Conservation (phyloP, 2,113 vertebrate genomes). For the rabbit (Oryctolagus cuniculus) region DNA sequence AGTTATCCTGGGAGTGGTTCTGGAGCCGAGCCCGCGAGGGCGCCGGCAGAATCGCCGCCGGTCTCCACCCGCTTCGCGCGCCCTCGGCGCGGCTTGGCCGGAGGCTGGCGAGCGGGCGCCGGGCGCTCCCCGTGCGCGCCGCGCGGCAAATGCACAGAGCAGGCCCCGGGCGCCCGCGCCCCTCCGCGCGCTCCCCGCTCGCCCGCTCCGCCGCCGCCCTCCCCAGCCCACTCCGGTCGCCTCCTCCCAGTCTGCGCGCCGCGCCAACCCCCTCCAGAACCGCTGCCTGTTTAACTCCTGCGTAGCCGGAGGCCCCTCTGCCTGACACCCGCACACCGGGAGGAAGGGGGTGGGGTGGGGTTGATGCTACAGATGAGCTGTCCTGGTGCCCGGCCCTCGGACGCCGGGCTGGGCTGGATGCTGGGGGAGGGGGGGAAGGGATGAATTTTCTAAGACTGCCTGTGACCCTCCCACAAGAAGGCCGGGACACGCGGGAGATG, state of each 20-base stretch:
- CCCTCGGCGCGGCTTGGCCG: not conserved
- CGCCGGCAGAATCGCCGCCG: not conserved
- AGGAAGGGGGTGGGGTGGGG: constrained; percentile 64
- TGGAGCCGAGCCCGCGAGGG: not conserved
- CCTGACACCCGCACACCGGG: not conserved
- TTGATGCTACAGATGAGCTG: not conserved
- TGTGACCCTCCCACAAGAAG: not conserved
- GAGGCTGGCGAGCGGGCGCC: constrained; percentile 42
- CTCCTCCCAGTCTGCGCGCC: constrained; percentile 72
- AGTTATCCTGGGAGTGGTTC: constrained; percentile 58
- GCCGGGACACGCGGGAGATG: constrained; percentile 25
- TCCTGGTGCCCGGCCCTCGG: not conserved
- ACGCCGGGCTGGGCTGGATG: not conserved
- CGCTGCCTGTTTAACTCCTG: constrained; percentile 81
- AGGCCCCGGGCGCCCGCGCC: constrained; percentile 60
- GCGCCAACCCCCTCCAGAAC: constrained; percentile 71
- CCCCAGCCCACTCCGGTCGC: constrained; percentile 72
- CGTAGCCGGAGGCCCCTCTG: constrained; percentile 52
- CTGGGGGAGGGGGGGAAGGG: not conserved
- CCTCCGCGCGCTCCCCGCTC: constrained; percentile 55
- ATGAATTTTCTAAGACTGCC: not conserved
- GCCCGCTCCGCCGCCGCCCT: constrained; percentile 57
- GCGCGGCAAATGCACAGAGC: constrained; percentile 22
- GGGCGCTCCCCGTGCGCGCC: constrained; percentile 31
- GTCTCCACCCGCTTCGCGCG: not conserved